Base-by-base conservation (phyloP, 2,888 invertebrate species). In the Melolontha melolontha region DNA sequence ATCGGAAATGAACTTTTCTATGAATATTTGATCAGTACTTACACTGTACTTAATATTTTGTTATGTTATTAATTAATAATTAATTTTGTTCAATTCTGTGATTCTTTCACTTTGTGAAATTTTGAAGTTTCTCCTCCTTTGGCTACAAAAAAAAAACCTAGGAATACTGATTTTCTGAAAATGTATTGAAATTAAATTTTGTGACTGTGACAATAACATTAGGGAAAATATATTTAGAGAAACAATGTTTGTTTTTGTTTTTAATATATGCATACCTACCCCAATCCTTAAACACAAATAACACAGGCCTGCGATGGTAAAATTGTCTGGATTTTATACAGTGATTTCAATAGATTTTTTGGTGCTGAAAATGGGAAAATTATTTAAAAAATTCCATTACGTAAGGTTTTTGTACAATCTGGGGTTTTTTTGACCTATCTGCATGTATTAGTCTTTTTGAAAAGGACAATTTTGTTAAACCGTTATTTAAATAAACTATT, bases 191-290 rank as follows among this genome's bases (percentile, higher is more conserved):
- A 55, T 66, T 62, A 52, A 64, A 69, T 72, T 76, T 79, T 79
- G 81, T 82, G 82, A 82, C 81, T 81, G 81, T 80, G 82, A 82
- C 82, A 82, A 82, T 82, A 82, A 82, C 75, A 76, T 75, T 81
- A 81, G 79, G 76, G 75, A 79, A 34, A 79, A 79, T 79, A 79
- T 75, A 78, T 73, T 72, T 73, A 69, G 65, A 44, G 59, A 70
- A 59, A 59, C 44, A 66, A 50, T 51, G 29, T 44, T 42, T 62
- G 57, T 64, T 54, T 65, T 66, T 57, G 59, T 69, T 64, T 34
- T 66, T 47, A 22, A 22, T 22, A n/a, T n/a, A n/a, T n/a, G 22
- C 4, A 1, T 22, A 22, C 22, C 22, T 4, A 22, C 4, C 22
- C 4, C 2, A 22, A 22, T 22, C 22, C 22, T 22, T 22, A 22